Evolutionary conservation across 2,888 invertebrate species (phyloP), one percentile per base, ranked within the genome.

Genomic region (Spisula subtruncata): DNA sequence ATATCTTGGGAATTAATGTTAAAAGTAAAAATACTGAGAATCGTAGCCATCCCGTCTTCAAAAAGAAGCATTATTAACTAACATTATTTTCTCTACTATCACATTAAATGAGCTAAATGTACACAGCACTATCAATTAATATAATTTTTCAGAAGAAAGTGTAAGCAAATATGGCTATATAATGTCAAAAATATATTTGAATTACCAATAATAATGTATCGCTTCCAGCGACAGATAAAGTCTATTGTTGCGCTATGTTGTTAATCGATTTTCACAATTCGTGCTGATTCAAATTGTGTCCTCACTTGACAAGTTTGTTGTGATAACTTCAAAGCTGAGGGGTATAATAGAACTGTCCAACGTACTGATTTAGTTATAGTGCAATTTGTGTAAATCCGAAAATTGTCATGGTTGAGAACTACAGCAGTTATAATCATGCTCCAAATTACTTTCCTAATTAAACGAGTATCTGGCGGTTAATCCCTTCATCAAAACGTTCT

Each of bases 371-470:
- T 29, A 66, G 66, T 66, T 41, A 66, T 66, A 71, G n/a, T 66
- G 71, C 46, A 66, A 29, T n/a, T 56, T 66, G 41, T 20, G 16
- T 29, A 54, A 56, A 54, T 20, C 35, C 18, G 16, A 71, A 83
- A 66, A 71, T 18, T 84, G 71, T 29, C 41, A 35, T n/a, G 41
- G 41, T 46, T 25, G 71, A 25, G 66, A 46, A 5, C 6, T n/a
- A 32, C 48, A 79, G 35, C 32, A 75, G n/a, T 75, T 54, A 32
- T 16, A 79, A 51, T 18, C 48, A 85, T 48, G 35, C 51, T 29
- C 18, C 85, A 25, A 85, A 85, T 85, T 85, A 75, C 51, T 51
- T 85, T 48, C 29, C 51, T 32, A 79, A 85, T 85, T 79, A 85
- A 32, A 32, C 20, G 48, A 79, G 32, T 79, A 79, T 85, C 32